These are phyloP conservation scores for Parasteatoda tepidariorum DNA, from an alignment of 1,140 invertebrate species.

Conservation along the genomic window DNA sequence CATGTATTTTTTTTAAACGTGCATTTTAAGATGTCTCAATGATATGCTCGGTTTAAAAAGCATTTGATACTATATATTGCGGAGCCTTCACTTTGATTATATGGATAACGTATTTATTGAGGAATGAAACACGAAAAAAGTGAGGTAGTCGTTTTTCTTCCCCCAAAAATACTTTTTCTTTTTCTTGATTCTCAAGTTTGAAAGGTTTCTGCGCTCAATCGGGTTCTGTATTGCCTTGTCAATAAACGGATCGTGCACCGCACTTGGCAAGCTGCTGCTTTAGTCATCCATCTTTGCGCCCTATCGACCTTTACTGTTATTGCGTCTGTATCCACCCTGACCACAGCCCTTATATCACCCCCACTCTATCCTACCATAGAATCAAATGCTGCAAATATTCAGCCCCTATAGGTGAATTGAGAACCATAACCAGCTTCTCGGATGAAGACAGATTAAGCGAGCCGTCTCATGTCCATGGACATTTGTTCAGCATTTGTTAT, in stretches of 20 bases:
- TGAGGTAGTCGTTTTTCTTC: constrained; percentile 52
- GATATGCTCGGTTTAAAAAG: too few species aligned
- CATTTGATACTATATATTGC: neutral
- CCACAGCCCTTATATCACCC: constrained; percentile 22
- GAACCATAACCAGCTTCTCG: constrained; percentile 31
- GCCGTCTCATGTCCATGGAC: too few species aligned
- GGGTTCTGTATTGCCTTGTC: constrained; percentile 59
- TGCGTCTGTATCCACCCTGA: constrained; percentile 55
- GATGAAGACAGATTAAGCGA: constrained; percentile 47
- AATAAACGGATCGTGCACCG: constrained; percentile 41
- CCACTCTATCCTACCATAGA: neutral
- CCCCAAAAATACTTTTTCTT: constrained; percentile 15
- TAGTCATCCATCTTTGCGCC: constrained; percentile 47
- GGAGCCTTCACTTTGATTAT: constrained; percentile 1
- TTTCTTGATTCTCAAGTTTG: constrained; percentile 15
- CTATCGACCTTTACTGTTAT: constrained; percentile 61
- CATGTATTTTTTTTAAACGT: too few species aligned
- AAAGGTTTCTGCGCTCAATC: constrained; percentile 59
- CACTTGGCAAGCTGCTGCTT: constrained; percentile 46
- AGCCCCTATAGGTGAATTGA: constrained; percentile 56
- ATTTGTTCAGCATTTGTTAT: too few species aligned
- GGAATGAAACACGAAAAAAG: constrained; percentile 19
- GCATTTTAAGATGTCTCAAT: too few species aligned
- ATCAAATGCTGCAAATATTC: constrained; percentile 35
- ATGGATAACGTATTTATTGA: constrained; percentile 51